These are phyloP conservation scores for Saccostrea echinata DNA, from an alignment of 1,140 invertebrate species.

Conservation along the genomic window DNA sequence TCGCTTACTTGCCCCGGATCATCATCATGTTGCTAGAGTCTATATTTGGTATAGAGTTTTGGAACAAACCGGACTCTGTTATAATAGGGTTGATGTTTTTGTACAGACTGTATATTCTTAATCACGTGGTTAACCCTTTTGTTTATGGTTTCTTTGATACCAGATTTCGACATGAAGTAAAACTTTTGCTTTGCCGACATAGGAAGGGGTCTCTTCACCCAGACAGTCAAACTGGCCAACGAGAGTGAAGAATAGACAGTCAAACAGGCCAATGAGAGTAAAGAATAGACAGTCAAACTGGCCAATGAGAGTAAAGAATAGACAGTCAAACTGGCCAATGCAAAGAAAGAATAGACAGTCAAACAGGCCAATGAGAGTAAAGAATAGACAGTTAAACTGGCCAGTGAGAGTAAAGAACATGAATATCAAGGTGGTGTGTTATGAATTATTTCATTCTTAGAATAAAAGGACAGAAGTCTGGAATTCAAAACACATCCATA, in stretches of 20 bases:
- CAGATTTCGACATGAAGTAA: slow-evolving; percentile 49
- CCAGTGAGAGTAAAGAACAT: no score
- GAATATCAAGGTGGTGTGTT: neutral
- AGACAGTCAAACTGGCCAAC: slow-evolving; percentile 8
- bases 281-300: neutral
- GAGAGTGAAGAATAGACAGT: neutral
- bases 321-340: neutral
- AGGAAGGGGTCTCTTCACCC: neutral
- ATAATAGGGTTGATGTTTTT: slow-evolving; percentile 45
- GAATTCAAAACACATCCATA: no score
- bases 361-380: no score
- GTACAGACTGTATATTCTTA: slow-evolving; percentile 55
- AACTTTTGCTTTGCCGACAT: neutral
- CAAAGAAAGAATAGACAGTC: neutral
- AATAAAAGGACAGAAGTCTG: neutral
- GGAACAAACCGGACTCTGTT: neutral
- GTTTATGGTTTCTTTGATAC: slow-evolving; percentile 56
- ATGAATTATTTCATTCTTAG: no score
- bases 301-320: no score
- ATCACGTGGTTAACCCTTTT: slow-evolving; percentile 57
- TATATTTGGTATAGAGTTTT: slow-evolving; percentile 30
- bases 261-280: no score
- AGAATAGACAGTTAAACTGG: no score
- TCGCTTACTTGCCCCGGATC: slow-evolving; percentile 49
- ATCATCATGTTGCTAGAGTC: slow-evolving; percentile 50